Conservation (phyloP, 2,113 vertebrate genomes). For the Polypterus bichir region DNA sequence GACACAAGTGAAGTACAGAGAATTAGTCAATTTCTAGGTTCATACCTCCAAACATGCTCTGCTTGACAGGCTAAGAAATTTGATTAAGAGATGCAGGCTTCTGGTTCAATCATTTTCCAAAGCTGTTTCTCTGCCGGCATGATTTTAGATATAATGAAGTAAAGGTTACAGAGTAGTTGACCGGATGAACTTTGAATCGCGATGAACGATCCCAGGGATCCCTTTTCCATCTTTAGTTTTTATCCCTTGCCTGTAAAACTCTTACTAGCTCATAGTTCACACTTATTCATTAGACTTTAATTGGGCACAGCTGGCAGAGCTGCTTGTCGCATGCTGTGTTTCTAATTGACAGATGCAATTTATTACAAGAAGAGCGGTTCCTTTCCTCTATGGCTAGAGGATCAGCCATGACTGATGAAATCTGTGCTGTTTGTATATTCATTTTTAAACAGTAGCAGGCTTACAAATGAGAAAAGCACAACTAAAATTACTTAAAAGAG, state of each 20-base stretch:
- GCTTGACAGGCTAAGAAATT: too few species aligned
- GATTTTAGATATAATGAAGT: too few species aligned
- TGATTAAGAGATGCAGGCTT: too few species aligned
- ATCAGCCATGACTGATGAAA: slow-evolving; percentile 2
- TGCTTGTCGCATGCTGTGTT: slow-evolving; percentile 23
- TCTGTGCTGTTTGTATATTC: neutral
- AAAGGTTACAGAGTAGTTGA: neutral
- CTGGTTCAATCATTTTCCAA: too few species aligned
- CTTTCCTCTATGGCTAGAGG: slow-evolving; percentile 8
- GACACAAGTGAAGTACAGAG: too few species aligned
- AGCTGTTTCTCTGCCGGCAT: too few species aligned
- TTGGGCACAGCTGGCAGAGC: slow-evolving; percentile 12
- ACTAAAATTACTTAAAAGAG: neutral
- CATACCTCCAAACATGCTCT: too few species aligned
- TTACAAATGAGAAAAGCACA: neutral
- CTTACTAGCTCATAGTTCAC: slow-evolving; percentile 1
- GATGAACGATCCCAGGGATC: neutral
- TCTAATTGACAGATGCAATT: slow-evolving; percentile 46
- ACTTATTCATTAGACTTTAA: slow-evolving; percentile 19
- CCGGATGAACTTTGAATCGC: neutral
- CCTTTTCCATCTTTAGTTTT: neutral
- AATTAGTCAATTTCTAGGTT: too few species aligned
- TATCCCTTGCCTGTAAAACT: neutral
- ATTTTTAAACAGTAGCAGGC: neutral
- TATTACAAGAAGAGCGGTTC: slow-evolving; percentile 27